These are phyloP conservation scores for Augiades crinisus DNA, from an alignment of 2,888 invertebrate species.

Conservation along the genomic window DNA sequence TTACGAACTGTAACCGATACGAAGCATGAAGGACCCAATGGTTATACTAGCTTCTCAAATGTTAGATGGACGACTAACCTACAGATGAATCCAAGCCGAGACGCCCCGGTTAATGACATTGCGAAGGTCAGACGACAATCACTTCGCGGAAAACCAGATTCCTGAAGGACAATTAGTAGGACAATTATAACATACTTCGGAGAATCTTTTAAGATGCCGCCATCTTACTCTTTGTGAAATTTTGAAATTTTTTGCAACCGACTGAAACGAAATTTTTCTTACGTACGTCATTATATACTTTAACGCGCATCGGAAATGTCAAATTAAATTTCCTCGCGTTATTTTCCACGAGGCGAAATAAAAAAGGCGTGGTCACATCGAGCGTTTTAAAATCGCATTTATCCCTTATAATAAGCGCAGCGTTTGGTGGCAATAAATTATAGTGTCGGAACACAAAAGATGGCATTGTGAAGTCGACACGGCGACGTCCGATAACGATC, in stretches of 20 bases:
- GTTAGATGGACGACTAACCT: slow-evolving; percentile 23
- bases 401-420: slow-evolving; percentile 58
- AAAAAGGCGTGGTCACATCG: slow-evolving; percentile 48
- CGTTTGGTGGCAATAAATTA: slow-evolving; percentile 75
- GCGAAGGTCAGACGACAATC: slow-evolving; percentile 27
- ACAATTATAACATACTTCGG: slow-evolving; percentile 20
- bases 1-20: no score
- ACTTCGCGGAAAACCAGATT: slow-evolving; percentile 27
- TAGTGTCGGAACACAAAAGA: slow-evolving; percentile 75
- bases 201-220: slow-evolving; percentile 13
- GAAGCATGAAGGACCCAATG: not conserved
- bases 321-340: not conserved
- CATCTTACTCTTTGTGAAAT: slow-evolving; percentile 6
- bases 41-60: slow-evolving; percentile 19
- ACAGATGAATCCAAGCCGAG: slow-evolving; percentile 18
- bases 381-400: slow-evolving; percentile 59
- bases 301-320: not conserved
- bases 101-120: slow-evolving; percentile 27
- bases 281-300: not conserved
- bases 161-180: slow-evolving; percentile 26
- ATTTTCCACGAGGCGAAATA: not conserved
- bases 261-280: not conserved
- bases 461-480: slow-evolving; percentile 72
- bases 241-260: not conserved
- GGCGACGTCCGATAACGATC: slow-evolving; percentile 73